These are phyloP conservation scores for Leptothorax acervorum DNA, from an alignment of 2,888 invertebrate genomes.

Conservation along the genomic window DNA sequence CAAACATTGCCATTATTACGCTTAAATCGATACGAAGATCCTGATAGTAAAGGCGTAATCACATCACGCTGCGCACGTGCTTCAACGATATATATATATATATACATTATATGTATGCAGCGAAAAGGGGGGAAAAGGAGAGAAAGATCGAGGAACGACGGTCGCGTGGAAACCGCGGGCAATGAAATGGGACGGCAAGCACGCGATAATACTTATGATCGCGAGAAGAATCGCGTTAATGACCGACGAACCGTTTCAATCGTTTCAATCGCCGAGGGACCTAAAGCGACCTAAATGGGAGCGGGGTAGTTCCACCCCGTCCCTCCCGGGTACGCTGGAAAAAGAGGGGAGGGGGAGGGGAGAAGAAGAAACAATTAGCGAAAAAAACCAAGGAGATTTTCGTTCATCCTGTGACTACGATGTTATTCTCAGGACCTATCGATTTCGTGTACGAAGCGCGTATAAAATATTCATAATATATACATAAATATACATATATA, in stretches of 20 bases:
- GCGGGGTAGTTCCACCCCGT: not conserved
- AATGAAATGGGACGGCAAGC: not conserved
- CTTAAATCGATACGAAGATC: conserved; percentile 73
- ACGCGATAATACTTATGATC: conserved; percentile 30
- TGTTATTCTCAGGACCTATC: conserved; percentile 72
- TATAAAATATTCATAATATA: conserved; percentile 12
- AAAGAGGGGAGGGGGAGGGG: not conserved
- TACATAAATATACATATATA: conserved; percentile 36
- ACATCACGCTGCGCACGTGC: conserved; percentile 67
- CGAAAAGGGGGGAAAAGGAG: not conserved
- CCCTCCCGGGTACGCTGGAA: not conserved
- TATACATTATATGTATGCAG: conserved; percentile 33
- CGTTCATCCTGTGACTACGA: conserved; percentile 62
- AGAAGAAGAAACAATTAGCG: not conserved
- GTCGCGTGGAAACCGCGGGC: conserved; percentile 19
- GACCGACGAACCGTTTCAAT: conserved; percentile 2
- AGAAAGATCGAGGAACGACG: conserved; percentile 15
- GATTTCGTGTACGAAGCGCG: conserved; percentile 58
- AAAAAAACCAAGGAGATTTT: conserved; percentile 8
- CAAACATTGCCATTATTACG: conserved; percentile 75
- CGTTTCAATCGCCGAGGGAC: conserved; percentile 43
- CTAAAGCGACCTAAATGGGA: conserved; percentile 34
- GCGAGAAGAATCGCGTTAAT: conserved; percentile 7
- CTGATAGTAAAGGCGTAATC: conserved; percentile 67
- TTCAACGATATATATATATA: conserved; percentile 23